Conservation (phyloP, 2,797 vertebrate species). For the Falco peregrinus region DNA sequence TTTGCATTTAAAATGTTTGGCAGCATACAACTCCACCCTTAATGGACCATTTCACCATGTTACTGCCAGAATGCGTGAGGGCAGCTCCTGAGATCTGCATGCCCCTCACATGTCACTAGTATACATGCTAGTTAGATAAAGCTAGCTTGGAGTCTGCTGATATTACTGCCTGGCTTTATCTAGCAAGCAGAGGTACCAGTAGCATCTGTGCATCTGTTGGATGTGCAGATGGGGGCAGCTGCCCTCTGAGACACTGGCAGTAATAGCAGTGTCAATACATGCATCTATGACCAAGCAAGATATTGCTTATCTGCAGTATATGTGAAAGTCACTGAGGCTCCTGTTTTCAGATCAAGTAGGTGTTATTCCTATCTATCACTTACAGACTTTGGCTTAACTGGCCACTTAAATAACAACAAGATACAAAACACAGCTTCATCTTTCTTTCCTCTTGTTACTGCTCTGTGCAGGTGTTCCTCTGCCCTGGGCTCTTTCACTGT, state of each 20-base stretch:
- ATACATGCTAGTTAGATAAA: constrained; percentile 6
- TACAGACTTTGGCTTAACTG: constrained; percentile 1
- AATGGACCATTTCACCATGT: background rate
- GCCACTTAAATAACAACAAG: constrained; percentile 10
- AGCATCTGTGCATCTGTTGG: constrained; percentile 33
- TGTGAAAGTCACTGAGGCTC: background rate
- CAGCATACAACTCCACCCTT: constrained; percentile 1
- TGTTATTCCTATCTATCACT: constrained; percentile 39
- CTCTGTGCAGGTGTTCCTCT: background rate
- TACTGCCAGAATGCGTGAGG: background rate
- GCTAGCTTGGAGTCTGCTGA: constrained; percentile 16
- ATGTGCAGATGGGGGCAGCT: constrained; percentile 14
- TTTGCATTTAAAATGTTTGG: constrained; percentile 12
- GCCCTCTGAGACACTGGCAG: constrained; percentile 28
- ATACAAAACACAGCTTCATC: background rate
- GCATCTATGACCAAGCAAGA: constrained; percentile 32
- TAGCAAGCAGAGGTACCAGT: background rate
- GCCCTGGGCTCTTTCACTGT: background rate
- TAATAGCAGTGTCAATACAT: background rate
- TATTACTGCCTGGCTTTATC: constrained; percentile 41
- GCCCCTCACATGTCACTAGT: background rate
- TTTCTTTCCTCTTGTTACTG: background rate
- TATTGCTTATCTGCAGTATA: background rate
- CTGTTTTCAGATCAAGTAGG: background rate
- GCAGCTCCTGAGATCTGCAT: background rate